phyloP scores from a whole-genome alignment of 2,113 vertebrate genomes.

The Rallus limicola region DNA sequence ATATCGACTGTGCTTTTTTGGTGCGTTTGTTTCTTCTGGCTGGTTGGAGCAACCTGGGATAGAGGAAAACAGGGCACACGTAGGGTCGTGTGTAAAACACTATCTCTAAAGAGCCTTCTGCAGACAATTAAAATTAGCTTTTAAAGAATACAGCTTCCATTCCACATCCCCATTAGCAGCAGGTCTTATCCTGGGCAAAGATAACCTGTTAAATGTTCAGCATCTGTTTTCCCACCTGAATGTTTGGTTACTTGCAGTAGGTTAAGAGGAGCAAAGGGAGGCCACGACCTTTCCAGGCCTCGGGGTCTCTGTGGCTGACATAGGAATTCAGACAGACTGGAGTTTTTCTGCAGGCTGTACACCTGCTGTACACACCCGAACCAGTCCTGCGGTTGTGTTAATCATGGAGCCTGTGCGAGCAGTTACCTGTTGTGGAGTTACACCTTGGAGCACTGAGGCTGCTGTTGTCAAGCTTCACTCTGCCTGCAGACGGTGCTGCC shows the following conservation, averaged over 20 bases:
- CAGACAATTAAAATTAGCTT: neutral
- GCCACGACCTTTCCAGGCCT: too few relatives aligned
- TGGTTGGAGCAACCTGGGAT: neutral
- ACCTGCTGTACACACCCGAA: too few relatives aligned
- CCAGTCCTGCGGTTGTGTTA: too few relatives aligned
- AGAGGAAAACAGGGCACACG: neutral
- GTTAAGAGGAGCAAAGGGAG: neutral
- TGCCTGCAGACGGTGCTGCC: too few relatives aligned
- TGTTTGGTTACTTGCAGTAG: neutral
- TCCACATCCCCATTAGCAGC: neutral
- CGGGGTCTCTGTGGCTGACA: too few relatives aligned
- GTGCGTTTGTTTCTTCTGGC: neutral
- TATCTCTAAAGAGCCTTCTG: neutral
- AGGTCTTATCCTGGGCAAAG: neutral
- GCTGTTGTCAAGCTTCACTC: too few relatives aligned
- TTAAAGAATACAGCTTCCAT: neutral
- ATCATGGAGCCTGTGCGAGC: too few relatives aligned
- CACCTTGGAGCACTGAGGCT: too few relatives aligned
- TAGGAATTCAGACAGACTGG: too few relatives aligned
- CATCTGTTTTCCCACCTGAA: neutral
- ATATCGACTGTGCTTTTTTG: neutral
- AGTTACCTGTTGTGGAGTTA: too few relatives aligned
- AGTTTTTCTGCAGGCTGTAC: too few relatives aligned
- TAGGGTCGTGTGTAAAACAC: accelerated
- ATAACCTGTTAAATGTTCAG: neutral